Percentiles rank a stretch among this genome's conserved stretches.
Evolutionary conservation across 2,888 invertebrate genomes (phyloP).

Genomic region (Pseudoips prasinana): DNA sequence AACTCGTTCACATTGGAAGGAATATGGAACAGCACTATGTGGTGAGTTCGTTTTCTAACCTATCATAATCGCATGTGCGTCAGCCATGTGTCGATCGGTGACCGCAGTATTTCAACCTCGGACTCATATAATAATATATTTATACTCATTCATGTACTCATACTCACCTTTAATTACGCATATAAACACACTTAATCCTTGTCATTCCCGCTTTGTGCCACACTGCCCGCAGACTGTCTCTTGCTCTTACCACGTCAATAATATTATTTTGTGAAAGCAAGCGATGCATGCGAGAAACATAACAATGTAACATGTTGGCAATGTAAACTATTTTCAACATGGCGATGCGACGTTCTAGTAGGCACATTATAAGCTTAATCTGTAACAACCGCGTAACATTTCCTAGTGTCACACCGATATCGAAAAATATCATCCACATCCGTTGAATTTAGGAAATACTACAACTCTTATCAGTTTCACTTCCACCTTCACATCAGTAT

Average conservation of each 20-base stretch:
- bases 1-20: constrained; percentile 81
- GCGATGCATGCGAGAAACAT: constrained; percentile 20
- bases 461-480: constrained; percentile 7
- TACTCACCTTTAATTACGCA: constrained; percentile 22
- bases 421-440: too few relatives aligned
- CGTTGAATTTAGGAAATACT: too few relatives aligned
- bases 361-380: too few relatives aligned
- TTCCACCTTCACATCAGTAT: constrained; percentile 1
- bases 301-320: constrained; percentile 18
- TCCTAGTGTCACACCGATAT: too few relatives aligned
- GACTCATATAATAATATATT: too few relatives aligned
- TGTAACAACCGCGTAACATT: too few relatives aligned
- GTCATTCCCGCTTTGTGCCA: constrained; percentile 18
- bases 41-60: constrained; percentile 75
- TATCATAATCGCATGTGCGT: constrained; percentile 46
- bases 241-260: constrained; percentile 21
- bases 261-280: constrained; percentile 30
- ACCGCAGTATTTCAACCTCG: constrained; percentile 15
- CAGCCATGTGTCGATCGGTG: constrained; percentile 50
- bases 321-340: constrained; percentile 20
- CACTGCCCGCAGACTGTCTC: constrained; percentile 8
- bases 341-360: constrained; percentile 3
- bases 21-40: constrained; percentile 80
- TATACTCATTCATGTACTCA: constrained; percentile 14
- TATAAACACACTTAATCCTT: constrained; percentile 17